Base-by-base conservation (phyloP, 2,888 invertebrate genomes). In the Phanerotoma sp. region DNA sequence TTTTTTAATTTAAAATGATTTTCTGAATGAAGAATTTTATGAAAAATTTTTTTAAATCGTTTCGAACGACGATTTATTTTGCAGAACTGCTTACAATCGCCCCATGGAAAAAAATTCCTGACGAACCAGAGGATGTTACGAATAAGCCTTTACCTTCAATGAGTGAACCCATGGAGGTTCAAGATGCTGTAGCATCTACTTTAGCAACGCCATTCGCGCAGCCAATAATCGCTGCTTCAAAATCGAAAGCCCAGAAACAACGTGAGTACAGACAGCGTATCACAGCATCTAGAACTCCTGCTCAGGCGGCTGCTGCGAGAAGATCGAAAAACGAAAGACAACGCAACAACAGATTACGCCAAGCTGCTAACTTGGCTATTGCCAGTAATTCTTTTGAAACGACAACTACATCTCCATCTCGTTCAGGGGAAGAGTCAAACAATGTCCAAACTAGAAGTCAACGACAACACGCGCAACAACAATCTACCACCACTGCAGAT, bases 201-300 rank as follows among this genome's bases (percentile, higher is more conserved):
- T n/a, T n/a, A n/a, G n/a, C n/a, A n/a, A n/a, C n/a, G n/a, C n/a
- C n/a, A n/a, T n/a, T n/a, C n/a, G n/a, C n/a, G n/a, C n/a, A n/a
- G n/a, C n/a, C n/a, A n/a, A n/a, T n/a, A n/a, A n/a, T n/a, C n/a
- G n/a, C n/a, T n/a, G n/a, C n/a, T n/a, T n/a, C n/a, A n/a, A n/a
- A n/a, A n/a, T n/a, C n/a, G n/a, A n/a, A n/a, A 9, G 42, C 42
- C 7, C 42, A 42, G 22, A 42, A n/a, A 65, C 65, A 67, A 64
- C 66, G 66, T 56, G 66, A 66, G 60, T 69, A 69, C 65, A 67
- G 70, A 68, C 65, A 65, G 64, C 70, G 69, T 51, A 61, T 63
- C 1, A 60, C 65, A 60, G 67, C 65, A 62, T 61, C 66, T 35
- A 69, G 63, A 67, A 69, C 68, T 66, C 57, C 64, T 62, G 65